Conservation (phyloP, 2,113 vertebrate species). For the Chamaea fasciata region DNA sequence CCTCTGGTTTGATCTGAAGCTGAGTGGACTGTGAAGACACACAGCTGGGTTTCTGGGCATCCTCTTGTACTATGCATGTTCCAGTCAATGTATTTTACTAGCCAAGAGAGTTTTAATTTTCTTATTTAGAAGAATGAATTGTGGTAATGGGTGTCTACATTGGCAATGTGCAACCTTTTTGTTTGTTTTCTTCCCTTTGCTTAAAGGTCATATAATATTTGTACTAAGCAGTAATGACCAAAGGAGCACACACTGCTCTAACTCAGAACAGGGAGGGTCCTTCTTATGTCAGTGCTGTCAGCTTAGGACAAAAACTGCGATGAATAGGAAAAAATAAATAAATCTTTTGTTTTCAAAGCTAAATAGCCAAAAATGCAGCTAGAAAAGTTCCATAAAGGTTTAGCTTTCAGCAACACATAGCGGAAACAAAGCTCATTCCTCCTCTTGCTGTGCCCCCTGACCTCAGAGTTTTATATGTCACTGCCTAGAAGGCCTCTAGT, state of each 20-base stretch:
- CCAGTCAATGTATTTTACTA: neutral
- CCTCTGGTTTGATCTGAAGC: slow-evolving; percentile 9
- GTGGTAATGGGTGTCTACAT: neutral
- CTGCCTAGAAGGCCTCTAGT: slow-evolving; percentile 63
- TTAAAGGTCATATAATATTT: slow-evolving; percentile 59
- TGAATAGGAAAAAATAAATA: slow-evolving; percentile 67
- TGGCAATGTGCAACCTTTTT: neutral
- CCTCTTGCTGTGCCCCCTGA: slow-evolving; percentile 74
- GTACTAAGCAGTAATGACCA: neutral
- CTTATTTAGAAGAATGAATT: slow-evolving; percentile 13
- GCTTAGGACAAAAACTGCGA: slow-evolving; percentile 60
- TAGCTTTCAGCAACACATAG: slow-evolving; percentile 71
- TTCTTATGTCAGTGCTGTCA: slow-evolving; percentile 64
- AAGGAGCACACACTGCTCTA: neutral
- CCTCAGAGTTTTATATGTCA: slow-evolving; percentile 73
- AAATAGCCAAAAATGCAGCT: slow-evolving; percentile 73
- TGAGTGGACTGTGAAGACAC: neutral
- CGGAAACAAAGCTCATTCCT: slow-evolving; percentile 77
- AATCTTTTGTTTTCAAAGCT: slow-evolving; percentile 76
- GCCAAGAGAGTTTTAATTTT: slow-evolving; percentile 3
- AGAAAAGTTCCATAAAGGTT: slow-evolving; percentile 75
- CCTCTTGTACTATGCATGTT: neutral
- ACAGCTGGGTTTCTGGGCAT: slow-evolving; percentile 21
- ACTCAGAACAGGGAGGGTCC: slow-evolving; percentile 23
- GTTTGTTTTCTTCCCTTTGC: neutral